Base-by-base conservation (phyloP, 2,113 vertebrate species). In the Motacilla tschutschensis region DNA sequence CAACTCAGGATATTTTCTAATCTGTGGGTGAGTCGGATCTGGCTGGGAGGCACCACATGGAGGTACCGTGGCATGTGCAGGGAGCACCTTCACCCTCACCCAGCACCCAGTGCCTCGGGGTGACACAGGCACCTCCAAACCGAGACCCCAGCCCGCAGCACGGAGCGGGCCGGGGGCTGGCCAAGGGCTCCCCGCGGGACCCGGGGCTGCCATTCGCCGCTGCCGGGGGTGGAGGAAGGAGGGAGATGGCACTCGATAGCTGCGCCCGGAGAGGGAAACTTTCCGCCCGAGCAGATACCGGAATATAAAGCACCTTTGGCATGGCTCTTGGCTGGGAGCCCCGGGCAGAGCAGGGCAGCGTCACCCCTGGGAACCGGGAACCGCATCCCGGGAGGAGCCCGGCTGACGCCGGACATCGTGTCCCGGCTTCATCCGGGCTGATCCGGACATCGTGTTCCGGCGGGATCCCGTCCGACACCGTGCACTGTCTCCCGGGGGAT, bases 11-110 rank as follows among this genome's bases (percentile, higher is more conserved):
- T 12, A 8, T 54, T 62, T 25, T 31, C 8, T 17, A 1, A 31
- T 15, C 35, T 25, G 4, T 31, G 14, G 3, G 6, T 5, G 44
- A 35, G n/a, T 5, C 10, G 8, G 31, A 36, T 8, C 1, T 0
- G 20, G 17, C 29, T 3, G 8, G 47, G 36, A 76, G 24, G 28
- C 1, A 6, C 43, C 5, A 0, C 3, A 24, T 0, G 0, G 65
- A n/a, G 8, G 31, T 24, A 58, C 31, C 40, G 3, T 0, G 0
- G 16, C 48, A 1, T 0, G 1, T 3, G 6, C 0, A 1, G 51
- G 63, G 7, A 13, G 33, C 29, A 2, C 16, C 25, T 54, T 26
- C 54, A 36, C 9, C 62, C 43, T 66, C 21, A 17, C 22, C 48
- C 55, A 7, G 4, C 59, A 5, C 10, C 13, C 64, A 0, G 21